Conservation (phyloP, 2,113 vertebrate genomes). For the Orcinus orca region DNA sequence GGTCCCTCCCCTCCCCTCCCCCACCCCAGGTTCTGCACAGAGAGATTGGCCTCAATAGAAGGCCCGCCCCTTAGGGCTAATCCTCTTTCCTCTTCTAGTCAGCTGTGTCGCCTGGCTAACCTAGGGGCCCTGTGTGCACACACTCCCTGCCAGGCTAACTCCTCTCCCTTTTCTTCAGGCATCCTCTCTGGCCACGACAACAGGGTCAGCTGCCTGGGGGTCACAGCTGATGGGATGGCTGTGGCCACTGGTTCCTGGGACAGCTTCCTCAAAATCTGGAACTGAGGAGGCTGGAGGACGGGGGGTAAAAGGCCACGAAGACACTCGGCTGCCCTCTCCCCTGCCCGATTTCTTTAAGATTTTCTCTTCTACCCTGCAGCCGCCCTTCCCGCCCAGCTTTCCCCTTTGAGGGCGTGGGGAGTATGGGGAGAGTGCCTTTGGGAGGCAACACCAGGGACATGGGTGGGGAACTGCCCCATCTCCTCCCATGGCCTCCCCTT, state of each 20-base stretch:
- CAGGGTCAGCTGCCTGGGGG: slow-evolving; percentile 96
- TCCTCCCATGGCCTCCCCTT: not conserved
- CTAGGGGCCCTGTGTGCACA: not conserved
- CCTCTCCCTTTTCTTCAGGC: slow-evolving; percentile 80
- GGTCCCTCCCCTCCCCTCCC: not conserved
- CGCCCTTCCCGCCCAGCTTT: not conserved
- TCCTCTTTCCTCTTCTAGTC: not conserved
- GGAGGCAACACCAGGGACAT: slow-evolving; percentile 35
- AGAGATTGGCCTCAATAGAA: not conserved
- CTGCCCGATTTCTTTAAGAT: not conserved
- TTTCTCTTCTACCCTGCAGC: not conserved
- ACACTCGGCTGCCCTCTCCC: not conserved
- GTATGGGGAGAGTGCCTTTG: slow-evolving; percentile 24
- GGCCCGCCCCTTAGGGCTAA: not conserved
- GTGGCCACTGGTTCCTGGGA: slow-evolving; percentile 98
- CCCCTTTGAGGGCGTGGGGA: not conserved
- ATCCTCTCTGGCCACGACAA: slow-evolving; percentile 97
- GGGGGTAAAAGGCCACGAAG: slow-evolving; percentile 14
- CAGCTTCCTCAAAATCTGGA: slow-evolving; percentile 99
- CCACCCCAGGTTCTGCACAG: not conserved
- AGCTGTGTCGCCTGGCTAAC: not conserved
- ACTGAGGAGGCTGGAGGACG: slow-evolving; percentile 80
- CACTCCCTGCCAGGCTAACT: not conserved
- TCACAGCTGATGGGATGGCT: slow-evolving; percentile 95
- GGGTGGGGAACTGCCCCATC: not conserved